These are phyloP conservation scores for Sebastes elongatus DNA, from an alignment of 2,797 vertebrate genomes.

Conservation along the genomic window DNA sequence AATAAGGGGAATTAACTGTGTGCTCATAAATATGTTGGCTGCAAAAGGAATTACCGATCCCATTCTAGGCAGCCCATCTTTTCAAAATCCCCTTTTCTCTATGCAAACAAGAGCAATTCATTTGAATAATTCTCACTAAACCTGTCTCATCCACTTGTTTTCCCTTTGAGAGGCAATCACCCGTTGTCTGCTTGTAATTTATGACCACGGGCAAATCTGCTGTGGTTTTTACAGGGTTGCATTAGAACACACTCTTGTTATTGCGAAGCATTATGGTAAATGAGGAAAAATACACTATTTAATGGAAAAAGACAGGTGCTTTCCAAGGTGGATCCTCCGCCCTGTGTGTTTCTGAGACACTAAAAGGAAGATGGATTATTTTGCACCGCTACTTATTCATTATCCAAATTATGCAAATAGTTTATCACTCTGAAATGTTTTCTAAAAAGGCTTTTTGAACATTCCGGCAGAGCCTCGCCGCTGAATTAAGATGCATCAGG, in stretches of 20 bases:
- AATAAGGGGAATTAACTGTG: conserved; percentile 70
- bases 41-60: conserved; percentile 62
- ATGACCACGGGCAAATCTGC: conserved; percentile 53
- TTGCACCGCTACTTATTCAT: conserved; percentile 33
- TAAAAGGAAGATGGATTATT: conserved; percentile 75
- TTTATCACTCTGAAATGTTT: conserved; percentile 43
- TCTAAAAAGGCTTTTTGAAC: conserved; percentile 20
- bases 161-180: conserved; percentile 68
- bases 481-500: conserved; percentile 30
- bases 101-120: conserved; percentile 65
- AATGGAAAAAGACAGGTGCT: conserved; percentile 76
- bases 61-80: conserved; percentile 41
- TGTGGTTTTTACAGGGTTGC: conserved; percentile 41
- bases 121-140: conserved; percentile 73
- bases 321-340: conserved; percentile 70
- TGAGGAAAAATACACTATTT: conserved; percentile 72
- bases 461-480: not conserved
- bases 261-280: conserved; percentile 67
- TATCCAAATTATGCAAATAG: conserved; percentile 56
- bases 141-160: conserved; percentile 70
- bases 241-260: conserved; percentile 72
- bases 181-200: conserved; percentile 68
- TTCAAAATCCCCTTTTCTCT: conserved; percentile 45
- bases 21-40: conserved; percentile 67
- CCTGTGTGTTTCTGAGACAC: conserved; percentile 58